Conservation (phyloP, 2,113 vertebrate genomes). For the Leucosticte australis region DNA sequence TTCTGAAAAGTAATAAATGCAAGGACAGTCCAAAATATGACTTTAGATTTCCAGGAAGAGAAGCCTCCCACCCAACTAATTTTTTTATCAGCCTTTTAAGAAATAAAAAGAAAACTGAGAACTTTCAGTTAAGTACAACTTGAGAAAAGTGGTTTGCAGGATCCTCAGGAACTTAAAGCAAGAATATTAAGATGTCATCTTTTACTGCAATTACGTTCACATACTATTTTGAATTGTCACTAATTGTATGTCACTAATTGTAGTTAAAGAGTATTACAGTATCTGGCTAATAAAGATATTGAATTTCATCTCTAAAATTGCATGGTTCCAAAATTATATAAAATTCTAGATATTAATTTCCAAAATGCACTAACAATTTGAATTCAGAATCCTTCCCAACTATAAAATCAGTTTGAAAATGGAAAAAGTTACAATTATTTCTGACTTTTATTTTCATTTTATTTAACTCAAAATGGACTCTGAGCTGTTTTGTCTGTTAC, state of each 20-base stretch:
- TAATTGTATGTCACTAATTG: neutral
- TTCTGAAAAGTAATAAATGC: constrained; percentile 76
- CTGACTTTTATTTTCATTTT: neutral
- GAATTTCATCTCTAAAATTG: neutral
- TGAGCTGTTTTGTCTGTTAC: neutral
- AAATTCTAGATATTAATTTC: neutral
- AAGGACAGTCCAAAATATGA: neutral
- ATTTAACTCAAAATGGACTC: neutral
- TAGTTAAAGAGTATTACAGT: neutral
- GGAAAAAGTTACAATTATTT: neutral
- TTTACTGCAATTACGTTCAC: neutral
- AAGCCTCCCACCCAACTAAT: neutral
- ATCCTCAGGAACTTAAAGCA: neutral
- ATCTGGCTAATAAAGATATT: neutral
- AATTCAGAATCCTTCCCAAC: neutral
- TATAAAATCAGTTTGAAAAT: neutral
- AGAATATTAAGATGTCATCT: neutral
- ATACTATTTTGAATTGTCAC: neutral
- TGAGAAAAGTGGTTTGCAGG: neutral
- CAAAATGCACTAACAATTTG: neutral
- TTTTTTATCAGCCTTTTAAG: neutral
- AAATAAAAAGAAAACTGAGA: neutral
- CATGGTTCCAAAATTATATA: neutral
- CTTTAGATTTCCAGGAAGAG: neutral
- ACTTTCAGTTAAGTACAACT: neutral